Percentiles rank a stretch among this genome's conserved stretches.
These are phyloP conservation scores for Champsocephalus esox DNA, from an alignment of 2,797 vertebrate species.

Conservation along the genomic window DNA sequence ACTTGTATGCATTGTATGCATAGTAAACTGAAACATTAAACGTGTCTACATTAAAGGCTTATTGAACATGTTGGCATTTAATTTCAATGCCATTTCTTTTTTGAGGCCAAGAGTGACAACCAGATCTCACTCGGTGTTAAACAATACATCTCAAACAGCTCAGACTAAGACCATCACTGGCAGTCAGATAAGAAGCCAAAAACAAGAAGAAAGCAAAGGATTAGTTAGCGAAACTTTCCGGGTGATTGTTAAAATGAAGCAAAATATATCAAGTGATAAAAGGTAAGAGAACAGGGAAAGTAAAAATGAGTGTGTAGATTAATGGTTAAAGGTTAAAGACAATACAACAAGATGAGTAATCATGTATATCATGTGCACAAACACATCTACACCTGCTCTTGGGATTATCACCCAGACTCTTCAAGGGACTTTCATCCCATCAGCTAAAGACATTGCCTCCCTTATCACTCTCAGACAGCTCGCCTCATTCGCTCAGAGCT, in stretches of 20 bases:
- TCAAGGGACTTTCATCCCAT: constrained; percentile 54
- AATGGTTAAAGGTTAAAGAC: neutral
- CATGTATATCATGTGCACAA: neutral
- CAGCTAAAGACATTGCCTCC: constrained; percentile 58
- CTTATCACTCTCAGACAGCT: constrained; percentile 53
- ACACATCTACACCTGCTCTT: neutral
- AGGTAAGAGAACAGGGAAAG: neutral
- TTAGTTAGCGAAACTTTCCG: constrained; percentile 10
- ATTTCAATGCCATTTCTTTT: neutral
- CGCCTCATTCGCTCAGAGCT: constrained; percentile 44
- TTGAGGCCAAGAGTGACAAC: neutral
- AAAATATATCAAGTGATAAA: neutral
- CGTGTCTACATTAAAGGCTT: no score
- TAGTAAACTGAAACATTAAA: neutral
- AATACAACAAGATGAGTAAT: constrained; percentile 21
- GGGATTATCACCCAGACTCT: constrained; percentile 37
- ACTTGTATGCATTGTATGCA: no score
- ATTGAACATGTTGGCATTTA: neutral
- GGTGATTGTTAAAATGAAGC: constrained; percentile 13
- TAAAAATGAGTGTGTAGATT: neutral
- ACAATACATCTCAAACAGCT: constrained; percentile 17
- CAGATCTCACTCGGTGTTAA: constrained; percentile 15
- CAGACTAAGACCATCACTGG: neutral
- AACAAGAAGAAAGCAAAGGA: neutral
- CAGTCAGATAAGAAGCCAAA: constrained; percentile 17